phyloP scores from a whole-genome alignment of 1,140 invertebrate genomes.

The Aphelenchoides besseyi region DNA sequence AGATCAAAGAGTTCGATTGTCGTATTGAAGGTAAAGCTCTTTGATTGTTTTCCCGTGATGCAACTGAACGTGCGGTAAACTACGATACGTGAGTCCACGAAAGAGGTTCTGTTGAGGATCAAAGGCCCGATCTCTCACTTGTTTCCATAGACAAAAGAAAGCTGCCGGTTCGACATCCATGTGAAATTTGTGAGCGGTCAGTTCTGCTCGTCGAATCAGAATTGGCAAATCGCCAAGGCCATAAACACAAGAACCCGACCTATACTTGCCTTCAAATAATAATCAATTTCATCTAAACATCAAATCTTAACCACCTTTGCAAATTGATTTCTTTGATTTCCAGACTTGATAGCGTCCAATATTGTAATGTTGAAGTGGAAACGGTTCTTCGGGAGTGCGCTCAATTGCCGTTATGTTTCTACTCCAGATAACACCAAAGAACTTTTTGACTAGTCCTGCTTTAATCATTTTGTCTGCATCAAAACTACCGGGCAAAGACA shows the following conservation, averaged over 20 bases:
- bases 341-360: slow-evolving; percentile 16
- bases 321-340: slow-evolving; percentile 17
- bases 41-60: neutral
- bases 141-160: slow-evolving; percentile 28
- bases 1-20: neutral
- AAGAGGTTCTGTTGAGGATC: slow-evolving; percentile 15
- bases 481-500: neutral
- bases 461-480: neutral
- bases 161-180: slow-evolving; percentile 29
- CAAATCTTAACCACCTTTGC: neutral
- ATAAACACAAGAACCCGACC: slow-evolving; percentile 21
- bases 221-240: slow-evolving; percentile 5
- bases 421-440: neutral
- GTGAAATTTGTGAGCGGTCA: slow-evolving; percentile 24
- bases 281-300: slow-evolving; percentile 11
- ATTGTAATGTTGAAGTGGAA: slow-evolving; percentile 10
- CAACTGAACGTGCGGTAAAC: slow-evolving; percentile 6
- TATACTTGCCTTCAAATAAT: slow-evolving; percentile 22
- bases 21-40: neutral
- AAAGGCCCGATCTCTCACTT: slow-evolving; percentile 18
- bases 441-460: neutral
- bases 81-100: neutral
- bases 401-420: neutral
- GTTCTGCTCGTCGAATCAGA: slow-evolving; percentile 21
- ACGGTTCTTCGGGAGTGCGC: slow-evolving; percentile 8